A percentile compares a stretch with the other conserved stretches of the same genome.
These are phyloP conservation scores for Drosophila lacicola DNA, from an alignment of 2,888 invertebrate genomes.

Conservation along the genomic window DNA sequence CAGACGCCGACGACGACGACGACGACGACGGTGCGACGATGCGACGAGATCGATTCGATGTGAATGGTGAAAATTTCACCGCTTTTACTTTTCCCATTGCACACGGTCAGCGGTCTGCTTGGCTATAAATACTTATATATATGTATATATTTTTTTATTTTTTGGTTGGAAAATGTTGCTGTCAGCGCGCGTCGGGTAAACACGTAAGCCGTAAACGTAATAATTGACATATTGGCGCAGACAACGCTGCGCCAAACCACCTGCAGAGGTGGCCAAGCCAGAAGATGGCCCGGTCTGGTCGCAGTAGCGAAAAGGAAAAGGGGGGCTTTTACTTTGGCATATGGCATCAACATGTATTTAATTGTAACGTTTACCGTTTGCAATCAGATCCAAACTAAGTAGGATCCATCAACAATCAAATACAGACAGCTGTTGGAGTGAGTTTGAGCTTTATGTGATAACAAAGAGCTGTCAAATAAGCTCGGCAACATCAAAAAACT, in stretches of 20 bases:
- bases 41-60: conserved; percentile 68
- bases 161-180: conserved; percentile 52
- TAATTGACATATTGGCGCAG: conserved; percentile 66
- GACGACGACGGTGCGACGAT: conserved; percentile 12
- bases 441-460: conserved; percentile 22
- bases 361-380: conserved; percentile 21
- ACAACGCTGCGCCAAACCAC: conserved; percentile 19
- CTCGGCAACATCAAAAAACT: conserved; percentile 15
- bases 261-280: conserved; percentile 8
- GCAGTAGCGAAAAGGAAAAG: neutral
- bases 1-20: conserved; percentile 49
- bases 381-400: conserved; percentile 22
- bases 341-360: conserved; percentile 4
- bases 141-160: conserved; percentile 9
- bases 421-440: conserved; percentile 34
- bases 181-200: conserved; percentile 38
- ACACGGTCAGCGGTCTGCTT: conserved; percentile 40
- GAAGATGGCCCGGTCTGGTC: neutral
- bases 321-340: conserved; percentile 3
- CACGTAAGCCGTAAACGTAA: conserved; percentile 51
- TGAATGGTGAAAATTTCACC: conserved; percentile 78
- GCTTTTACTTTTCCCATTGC: conserved; percentile 71
- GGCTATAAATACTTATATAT: conserved; percentile 15
- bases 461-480: conserved; percentile 22
- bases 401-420: conserved; percentile 11